Percentiles rank a stretch among this genome's conserved stretches.
Conservation (phyloP, 2,113 vertebrate species). For the Eublepharis macularius region DNA sequence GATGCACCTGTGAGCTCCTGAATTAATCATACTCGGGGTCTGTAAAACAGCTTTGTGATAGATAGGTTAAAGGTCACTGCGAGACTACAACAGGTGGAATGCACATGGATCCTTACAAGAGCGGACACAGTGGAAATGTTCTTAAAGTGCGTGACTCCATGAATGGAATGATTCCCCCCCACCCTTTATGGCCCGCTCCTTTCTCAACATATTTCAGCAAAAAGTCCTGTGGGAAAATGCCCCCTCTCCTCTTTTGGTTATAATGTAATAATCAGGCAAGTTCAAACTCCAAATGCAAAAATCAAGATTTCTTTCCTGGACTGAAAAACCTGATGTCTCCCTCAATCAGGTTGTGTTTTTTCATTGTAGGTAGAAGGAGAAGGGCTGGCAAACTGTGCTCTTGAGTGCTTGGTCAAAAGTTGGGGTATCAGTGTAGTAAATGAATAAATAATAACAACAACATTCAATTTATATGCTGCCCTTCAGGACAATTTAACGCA, state of each 20-base stretch:
- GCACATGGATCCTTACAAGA: not conserved
- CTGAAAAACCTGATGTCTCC: not conserved
- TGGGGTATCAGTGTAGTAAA: too few species aligned
- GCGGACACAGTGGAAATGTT: slow-evolving; percentile 15
- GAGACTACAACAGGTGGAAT: not conserved
- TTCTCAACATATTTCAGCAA: slow-evolving; percentile 13
- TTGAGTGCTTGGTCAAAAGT: too few species aligned
- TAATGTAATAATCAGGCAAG: not conserved
- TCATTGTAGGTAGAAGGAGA: not conserved
- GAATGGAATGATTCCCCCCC: slow-evolving; percentile 6
- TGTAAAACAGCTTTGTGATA: slow-evolving; percentile 24
- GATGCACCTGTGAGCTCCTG: slow-evolving; percentile 31
- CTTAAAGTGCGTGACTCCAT: not conserved
- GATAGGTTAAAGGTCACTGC: not conserved
- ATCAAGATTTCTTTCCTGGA: not conserved
- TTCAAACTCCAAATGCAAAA: not conserved
- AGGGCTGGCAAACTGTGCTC: not conserved
- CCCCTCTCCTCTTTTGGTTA: not conserved
- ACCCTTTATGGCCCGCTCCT: not conserved
- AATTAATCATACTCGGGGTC: slow-evolving; percentile 28
- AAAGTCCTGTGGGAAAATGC: slow-evolving; percentile 6
- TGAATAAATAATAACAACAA: too few species aligned
- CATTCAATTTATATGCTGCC: too few species aligned
- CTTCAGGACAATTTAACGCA: too few species aligned
- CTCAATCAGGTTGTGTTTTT: too few species aligned